Evolutionary conservation across 2,113 vertebrate genomes (phyloP), one percentile per base, ranked within the genome.

Genomic region (Upupa epops): DNA sequence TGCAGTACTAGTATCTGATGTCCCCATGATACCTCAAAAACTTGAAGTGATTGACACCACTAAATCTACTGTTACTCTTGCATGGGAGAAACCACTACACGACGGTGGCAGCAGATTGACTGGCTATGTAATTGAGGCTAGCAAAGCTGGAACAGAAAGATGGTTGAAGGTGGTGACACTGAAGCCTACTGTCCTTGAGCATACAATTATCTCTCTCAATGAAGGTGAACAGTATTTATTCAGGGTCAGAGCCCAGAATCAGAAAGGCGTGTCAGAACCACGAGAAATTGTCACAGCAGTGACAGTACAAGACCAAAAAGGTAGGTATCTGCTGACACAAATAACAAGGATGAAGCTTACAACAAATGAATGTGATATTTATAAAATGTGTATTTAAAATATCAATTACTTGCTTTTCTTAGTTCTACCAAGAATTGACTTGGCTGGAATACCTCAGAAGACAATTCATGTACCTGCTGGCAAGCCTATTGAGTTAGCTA

Each of bases 81-180:
- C 98, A 74, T 99, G 99, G 99, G 99, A 99, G 77, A 99, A 99
- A 92, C 99, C 99, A n/a, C 97, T 98, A 59, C 98, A 99, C 7
- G 99, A 99, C 74, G 99, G 99, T 24, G 99, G 99, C 71, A 99
- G 98, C 97, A 98, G 99, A 92, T 95, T 99, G 94, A 98, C 97
- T 8, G 98, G 98, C 61, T 99, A 99, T 49, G 92, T 99, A 36
- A 98, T 99, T 46, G 99, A 99, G 94, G 99, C 99, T 91, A 99
- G 99, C 96, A 98, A 96, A 96, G 98, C 98, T 85, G 99, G 98
- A 75, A 99, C 98, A 13, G 99, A 99, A 80, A 98, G 98, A 79
- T 99, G 99, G 99, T 98, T 99, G 98, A 99, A 99, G 92, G 98
- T 99, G 65, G 98, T 98, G 73, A 98, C 98, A 2, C 73, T 99